Evolutionary conservation across 2,113 vertebrate species (phyloP), one percentile per base, ranked within the genome.

Genomic region (Tretioscincus oriximinensis): DNA sequence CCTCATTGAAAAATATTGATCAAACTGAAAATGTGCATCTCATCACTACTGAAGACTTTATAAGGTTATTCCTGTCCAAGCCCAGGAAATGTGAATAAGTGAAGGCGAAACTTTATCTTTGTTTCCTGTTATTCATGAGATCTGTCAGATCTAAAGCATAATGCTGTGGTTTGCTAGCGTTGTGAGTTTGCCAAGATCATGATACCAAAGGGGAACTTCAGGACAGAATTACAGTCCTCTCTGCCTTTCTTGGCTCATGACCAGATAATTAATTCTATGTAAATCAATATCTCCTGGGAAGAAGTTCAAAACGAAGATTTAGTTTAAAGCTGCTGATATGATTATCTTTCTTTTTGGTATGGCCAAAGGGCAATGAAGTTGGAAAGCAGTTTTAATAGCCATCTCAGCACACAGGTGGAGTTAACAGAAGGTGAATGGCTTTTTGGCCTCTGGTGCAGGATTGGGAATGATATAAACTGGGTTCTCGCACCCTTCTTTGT

Each of bases 271-370:
- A 81, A 65, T 66, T 5, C 58, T 78, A 4, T 66, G 85, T 71
- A 31, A 89, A 85, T 74, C 54, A 26, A 82, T 14, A 21, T 58
- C 64, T 41, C 0, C 1, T 24, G 67, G 9, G 63, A 85, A 85
- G 81, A 65, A 87, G 73, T 5, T 63, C 47, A 76, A 80, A 28
- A 79, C 47, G 75, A 74, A 47, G 71, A 47, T 16, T 61, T 54
- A 21, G 2, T 76, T 91, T 69, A 84, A 87, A 47, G 78, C 1
- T 26, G 76, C 29, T 89, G 41, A 90, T 74, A 73, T 49, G 67
- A 54, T 84, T 85, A 0, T 1, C 5, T 66, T 76, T 9, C 18
- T 28, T 1, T 77, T 5, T 71, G 54, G 54, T 18, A 12, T 18
- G 54, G 14, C 54, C 54, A 12, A 58, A 18, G 14, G 12, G 54